Base-by-base conservation (phyloP, 2,113 vertebrate genomes). In the Cricetomys ansorgei region DNA sequence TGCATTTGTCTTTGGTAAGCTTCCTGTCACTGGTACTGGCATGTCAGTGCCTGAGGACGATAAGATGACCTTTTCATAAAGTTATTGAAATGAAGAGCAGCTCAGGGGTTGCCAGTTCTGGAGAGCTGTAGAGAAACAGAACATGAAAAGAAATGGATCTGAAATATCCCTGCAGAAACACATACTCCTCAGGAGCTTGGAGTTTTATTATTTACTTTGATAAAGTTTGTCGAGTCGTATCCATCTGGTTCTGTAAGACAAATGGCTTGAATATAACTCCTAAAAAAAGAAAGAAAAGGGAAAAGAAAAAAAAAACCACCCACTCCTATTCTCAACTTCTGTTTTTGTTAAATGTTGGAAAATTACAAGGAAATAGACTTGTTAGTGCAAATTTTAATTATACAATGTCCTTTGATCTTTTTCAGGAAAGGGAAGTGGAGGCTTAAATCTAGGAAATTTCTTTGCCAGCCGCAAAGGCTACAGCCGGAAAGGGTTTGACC, bases 401-500 rank as follows among this genome's bases (percentile, higher is more conserved):
- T 93, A 0, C 59, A 43, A 91, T 80, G 19, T 37, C 37, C 2
- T 96, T 96, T 96, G 31, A 8, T 96, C 96, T 96, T 57, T 84
- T 15, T 31, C 96, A 99, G 99, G 99, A 81, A 99, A 99, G 97
- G 99, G 99, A 0, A 96, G 98, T 2, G 99, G 99, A 93, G 98
- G 99, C 73, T 98, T 99, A 94, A 99, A 99, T 96, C 98, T 99
- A 59, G 99, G 99, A 21, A 99, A 99, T 97, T 99, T 99, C 98
- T 99, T 99, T 79, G 99, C 99, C 0, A 99, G 99, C 80, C 99
- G 98, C 70, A 99, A 99, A 96, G 99, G 99, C 94, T 99, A 99
- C 98, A 99, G 99, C 88, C 98, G 99, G 0, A 99, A 99, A 98
- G 99, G 99, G 40, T 99, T 99, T 77, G 99, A 99, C 98, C 99